These are phyloP conservation scores for Oxyura jamaicensis DNA, from an alignment of 2,113 vertebrate genomes.

Conservation along the genomic window DNA sequence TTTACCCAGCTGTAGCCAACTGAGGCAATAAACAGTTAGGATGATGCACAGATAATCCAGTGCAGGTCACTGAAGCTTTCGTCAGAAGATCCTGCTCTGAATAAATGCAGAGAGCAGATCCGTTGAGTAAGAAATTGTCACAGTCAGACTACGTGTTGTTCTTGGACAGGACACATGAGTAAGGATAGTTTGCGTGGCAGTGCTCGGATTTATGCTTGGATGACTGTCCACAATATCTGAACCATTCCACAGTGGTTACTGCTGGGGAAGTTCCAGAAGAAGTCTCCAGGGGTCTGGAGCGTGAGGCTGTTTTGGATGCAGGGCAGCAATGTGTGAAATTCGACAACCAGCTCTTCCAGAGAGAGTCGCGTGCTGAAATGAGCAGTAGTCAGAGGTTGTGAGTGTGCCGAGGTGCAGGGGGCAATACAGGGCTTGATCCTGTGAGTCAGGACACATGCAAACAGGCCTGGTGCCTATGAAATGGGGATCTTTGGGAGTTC, in stretches of 20 bases:
- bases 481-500: not conserved
- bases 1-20: not conserved
- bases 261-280: conserved; percentile 34
- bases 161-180: not conserved
- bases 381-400: not conserved
- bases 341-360: not conserved
- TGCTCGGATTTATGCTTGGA: not conserved
- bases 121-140: not conserved
- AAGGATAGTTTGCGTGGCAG: not conserved
- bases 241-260: conserved; percentile 35
- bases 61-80: not conserved
- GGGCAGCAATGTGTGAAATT: not conserved
- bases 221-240: not conserved
- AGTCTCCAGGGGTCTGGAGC: not conserved
- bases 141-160: not conserved
- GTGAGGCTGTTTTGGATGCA: not conserved
- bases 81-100: not conserved
- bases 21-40: not conserved
- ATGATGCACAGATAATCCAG: not conserved
- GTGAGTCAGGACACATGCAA: not conserved
- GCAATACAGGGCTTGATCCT: not conserved
- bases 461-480: not conserved
- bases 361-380: not conserved
- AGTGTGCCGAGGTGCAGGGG: not conserved
- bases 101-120: not conserved